Conservation (phyloP, 2,113 vertebrate genomes). For the Leptobrachium leishanense region DNA sequence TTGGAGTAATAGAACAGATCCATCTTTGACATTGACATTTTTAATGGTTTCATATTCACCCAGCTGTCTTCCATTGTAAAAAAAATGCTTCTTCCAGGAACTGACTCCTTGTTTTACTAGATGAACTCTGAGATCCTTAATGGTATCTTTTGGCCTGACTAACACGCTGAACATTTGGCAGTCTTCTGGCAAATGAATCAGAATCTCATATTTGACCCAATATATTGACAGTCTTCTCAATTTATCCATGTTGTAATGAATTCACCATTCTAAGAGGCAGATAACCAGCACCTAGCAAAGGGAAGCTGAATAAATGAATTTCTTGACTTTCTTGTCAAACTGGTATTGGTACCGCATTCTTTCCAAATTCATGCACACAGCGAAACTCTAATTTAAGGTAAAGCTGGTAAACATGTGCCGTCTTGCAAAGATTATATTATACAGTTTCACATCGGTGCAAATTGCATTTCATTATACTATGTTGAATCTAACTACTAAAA, state of each 20-base stretch:
- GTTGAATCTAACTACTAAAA: no score
- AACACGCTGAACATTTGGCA: conserved; percentile 69
- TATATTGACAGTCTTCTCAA: conserved; percentile 67
- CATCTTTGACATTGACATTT: conserved; percentile 71
- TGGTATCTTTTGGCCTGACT: conserved; percentile 67
- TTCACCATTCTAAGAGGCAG: not conserved
- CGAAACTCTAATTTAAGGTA: not conserved
- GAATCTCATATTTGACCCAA: conserved; percentile 73
- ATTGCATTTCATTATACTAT: no score
- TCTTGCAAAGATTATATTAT: not conserved
- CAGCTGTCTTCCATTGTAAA: conserved; percentile 71
- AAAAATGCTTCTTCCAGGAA: conserved; percentile 74
- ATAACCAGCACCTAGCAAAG: not conserved
- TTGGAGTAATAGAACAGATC: conserved; percentile 70
- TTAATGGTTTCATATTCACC: conserved; percentile 71
- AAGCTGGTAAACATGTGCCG: not conserved
- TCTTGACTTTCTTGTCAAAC: conserved; percentile 35
- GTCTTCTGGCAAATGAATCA: conserved; percentile 73
- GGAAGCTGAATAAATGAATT: conserved; percentile 1
- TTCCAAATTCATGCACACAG: not conserved
- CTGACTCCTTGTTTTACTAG: conserved; percentile 68
- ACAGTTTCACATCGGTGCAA: not conserved
- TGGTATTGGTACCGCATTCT: conserved; percentile 30
- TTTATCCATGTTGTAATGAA: conserved; percentile 62
- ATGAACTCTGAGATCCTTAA: conserved; percentile 72